Conservation (phyloP, 2,888 invertebrate species). For the Empis livida region DNA sequence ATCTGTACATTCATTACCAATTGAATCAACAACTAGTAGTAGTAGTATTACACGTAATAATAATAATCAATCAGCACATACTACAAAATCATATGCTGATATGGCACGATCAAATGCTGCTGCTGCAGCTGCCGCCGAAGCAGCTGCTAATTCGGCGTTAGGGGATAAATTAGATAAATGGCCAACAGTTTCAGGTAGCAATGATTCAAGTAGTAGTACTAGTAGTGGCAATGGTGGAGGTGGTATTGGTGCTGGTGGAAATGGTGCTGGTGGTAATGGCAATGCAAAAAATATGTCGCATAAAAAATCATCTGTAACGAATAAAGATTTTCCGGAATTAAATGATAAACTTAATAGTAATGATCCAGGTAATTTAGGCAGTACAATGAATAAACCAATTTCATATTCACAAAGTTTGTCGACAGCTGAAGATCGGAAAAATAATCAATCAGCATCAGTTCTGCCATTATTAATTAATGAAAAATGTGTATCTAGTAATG, state of each 20-base stretch:
- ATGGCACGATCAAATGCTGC: conserved; percentile 46
- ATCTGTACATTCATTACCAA: conserved; percentile 72
- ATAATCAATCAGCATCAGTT: too few species aligned
- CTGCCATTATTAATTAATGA: too few species aligned
- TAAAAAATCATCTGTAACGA: conserved; percentile 8
- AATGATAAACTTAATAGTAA: conserved; percentile 9
- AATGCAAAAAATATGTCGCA: not conserved
- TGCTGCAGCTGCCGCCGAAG: conserved; percentile 15
- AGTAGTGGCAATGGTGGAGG: too few species aligned
- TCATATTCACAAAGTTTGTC: conserved; percentile 24
- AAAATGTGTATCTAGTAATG: too few species aligned
- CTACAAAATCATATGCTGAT: conserved; percentile 60
- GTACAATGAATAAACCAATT: conserved; percentile 17
- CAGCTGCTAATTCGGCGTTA: not conserved
- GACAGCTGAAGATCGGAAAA: conserved; percentile 6
- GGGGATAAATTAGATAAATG: conserved; percentile 12
- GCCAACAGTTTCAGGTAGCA: conserved; percentile 15
- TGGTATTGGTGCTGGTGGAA: too few species aligned
- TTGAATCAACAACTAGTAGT: conserved; percentile 32
- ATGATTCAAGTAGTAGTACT: too few species aligned
- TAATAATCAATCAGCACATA: conserved; percentile 12
- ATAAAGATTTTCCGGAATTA: conserved; percentile 23
- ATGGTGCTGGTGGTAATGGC: not conserved
- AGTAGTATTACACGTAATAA: conserved; percentile 12
- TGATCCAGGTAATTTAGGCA: conserved; percentile 8